These are phyloP conservation scores for Sarcophaga variegata DNA, from an alignment of 2,888 invertebrate genomes.

Conservation along the genomic window DNA sequence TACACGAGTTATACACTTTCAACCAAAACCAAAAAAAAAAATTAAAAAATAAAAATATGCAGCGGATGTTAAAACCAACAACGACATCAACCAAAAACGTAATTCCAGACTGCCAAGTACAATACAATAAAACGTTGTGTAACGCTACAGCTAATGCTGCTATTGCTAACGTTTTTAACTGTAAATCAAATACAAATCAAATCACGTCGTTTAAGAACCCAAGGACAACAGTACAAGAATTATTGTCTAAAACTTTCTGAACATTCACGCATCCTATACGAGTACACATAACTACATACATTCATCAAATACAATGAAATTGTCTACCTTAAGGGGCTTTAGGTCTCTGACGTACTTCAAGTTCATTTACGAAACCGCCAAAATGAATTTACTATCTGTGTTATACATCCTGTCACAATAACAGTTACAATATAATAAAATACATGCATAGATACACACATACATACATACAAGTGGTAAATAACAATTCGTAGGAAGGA, in stretches of 20 bases:
- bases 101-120: not conserved
- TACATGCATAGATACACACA: not conserved
- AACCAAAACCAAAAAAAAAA: not conserved
- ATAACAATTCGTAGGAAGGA: constrained; percentile 4
- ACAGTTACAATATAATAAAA: not conserved
- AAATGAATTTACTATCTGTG: not conserved
- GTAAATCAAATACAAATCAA: not conserved
- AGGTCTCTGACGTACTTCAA: too few relatives aligned
- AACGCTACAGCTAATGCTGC: not conserved
- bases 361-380: not conserved
- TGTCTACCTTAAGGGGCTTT: constrained; percentile 5
- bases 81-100: not conserved
- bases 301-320: constrained; percentile 7
- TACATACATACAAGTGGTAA: too few relatives aligned
- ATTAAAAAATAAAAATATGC: not conserved
- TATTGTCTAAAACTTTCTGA: constrained; percentile 18
- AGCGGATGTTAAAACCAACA: not conserved
- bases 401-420: not conserved
- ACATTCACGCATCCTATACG: not conserved
- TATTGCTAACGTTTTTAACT: not conserved
- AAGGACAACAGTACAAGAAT: constrained; percentile 5
- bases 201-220: not conserved
- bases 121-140: not conserved
- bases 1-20: not conserved
- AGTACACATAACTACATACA: not conserved